Base-by-base conservation (phyloP, 2,888 invertebrate genomes). In the Strigamia transsilvanica region DNA sequence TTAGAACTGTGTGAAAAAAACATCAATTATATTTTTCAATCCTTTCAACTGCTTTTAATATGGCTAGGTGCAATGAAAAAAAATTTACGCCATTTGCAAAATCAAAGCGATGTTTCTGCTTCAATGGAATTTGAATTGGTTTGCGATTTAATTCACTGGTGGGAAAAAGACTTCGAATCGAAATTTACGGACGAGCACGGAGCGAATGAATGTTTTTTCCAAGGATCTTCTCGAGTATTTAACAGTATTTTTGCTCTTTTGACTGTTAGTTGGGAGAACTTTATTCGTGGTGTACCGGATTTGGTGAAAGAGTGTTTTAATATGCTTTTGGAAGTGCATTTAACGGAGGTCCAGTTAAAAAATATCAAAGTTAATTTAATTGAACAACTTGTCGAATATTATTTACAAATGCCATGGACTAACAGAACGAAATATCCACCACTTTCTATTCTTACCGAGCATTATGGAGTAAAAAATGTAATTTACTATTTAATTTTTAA, bases 211-310 rank as follows among this genome's bases (percentile, higher is more conserved):
- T 73, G 27, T 79, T 79, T 18, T 42, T 79, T 80, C 21, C 41
- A 51, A 42, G 32, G 32, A 51, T 51, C 80, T n/a, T 80, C 51
- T 51, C 42, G 46, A 2, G 51, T 51, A 13, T 80, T 80, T 23
- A 80, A 80, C 15, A 21, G 15, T 15, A 32, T 80, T 51, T 80
- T 42, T 21, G 13, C 10, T 0, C n/a, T 46, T 12, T 32, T 80
- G 32, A 42, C 46, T 21, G 46, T 42, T n/a, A 80, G 51, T 80
- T 80, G 80, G 80, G 80, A 80, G 23, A 80, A 51, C 51, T 21
- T n/a, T 80, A 32, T 80, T 18, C 42, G 56, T 5, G 80, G 80
- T 42, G 80, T 80, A 12, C 46, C 80, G 2, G 80, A 80, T 42
- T 80, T 80, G 51, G 51, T 80, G 10, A 42, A 23, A 23, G 32